These are phyloP conservation scores for Nyctereutes procyonoides DNA, from an alignment of 2,113 vertebrate genomes.

Conservation along the genomic window DNA sequence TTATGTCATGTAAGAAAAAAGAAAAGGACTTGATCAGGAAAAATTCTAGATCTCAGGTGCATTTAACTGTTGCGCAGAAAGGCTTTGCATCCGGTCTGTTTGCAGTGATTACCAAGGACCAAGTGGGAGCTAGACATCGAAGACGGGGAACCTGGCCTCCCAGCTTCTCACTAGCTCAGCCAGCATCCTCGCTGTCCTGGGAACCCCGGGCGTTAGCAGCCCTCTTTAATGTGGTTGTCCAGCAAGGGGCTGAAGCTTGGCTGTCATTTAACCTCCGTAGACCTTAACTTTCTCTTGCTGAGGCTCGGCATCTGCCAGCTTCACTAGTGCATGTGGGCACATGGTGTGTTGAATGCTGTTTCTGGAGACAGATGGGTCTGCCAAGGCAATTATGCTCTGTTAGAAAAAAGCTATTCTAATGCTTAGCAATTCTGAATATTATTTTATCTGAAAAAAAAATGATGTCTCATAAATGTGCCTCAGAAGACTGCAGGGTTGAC, in stretches of 20 bases:
- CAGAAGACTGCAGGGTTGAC: not conserved
- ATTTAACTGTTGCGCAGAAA: not conserved
- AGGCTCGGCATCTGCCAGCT: not conserved
- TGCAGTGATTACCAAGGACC: not conserved
- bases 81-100: not conserved
- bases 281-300: not conserved
- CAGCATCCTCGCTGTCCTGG: accelerated
- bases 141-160: not conserved
- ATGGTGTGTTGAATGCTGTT: not conserved
- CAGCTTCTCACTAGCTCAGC: not conserved
- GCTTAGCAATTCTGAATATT: conserved; percentile 29
- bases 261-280: not conserved
- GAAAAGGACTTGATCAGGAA: not conserved
- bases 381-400: not conserved
- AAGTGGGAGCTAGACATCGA: not conserved
- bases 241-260: not conserved
- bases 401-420: not conserved
- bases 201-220: not conserved
- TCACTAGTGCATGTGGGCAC: not conserved
- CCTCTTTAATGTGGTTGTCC: accelerated
- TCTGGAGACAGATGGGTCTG: not conserved
- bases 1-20: not conserved
- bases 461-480: not conserved
- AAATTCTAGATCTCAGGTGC: not conserved
- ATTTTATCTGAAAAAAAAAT: conserved; percentile 43